Base-by-base conservation (phyloP, 2,888 invertebrate species). In the Epinotia ramella region DNA sequence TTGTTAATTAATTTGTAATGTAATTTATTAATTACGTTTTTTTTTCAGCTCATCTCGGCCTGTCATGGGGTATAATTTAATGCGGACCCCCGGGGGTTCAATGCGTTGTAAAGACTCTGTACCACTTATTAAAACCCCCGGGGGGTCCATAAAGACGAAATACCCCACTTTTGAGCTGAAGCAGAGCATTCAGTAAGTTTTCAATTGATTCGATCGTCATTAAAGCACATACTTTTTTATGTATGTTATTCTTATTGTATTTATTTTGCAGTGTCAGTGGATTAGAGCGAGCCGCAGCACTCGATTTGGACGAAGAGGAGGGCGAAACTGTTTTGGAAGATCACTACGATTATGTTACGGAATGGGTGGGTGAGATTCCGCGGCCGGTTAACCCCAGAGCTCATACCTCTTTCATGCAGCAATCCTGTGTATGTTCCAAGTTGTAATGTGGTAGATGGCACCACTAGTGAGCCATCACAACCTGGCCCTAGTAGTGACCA, bases 291-390 rank as follows among this genome's bases (percentile, higher is more conserved):
- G 20, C 18, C 7, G 57, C 20, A 24, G 65, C 49, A 5, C 49
- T 20, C 18, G 40, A 56, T 33, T 0, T 57, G 5, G 67, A 67
- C 7, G 40, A 40, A 5, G 67, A 56, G 28, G 67, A 67, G 13
- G 67, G 40, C 16, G 56, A 67, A 7, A 40, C 6, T 9, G 40
- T 53, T 2, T 5, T 67, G n/a, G 18, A 18, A 28, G 67, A 57
- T n/a, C 16, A 67, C 18, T 57, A 57, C 12, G 67, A 40, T 57
- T 56, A 57, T 67, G 40, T 67, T 9, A 67, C 9, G 16, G 56
- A 67, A 67, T 57, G 56, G 56, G 56, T 33, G 33, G 3, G 67
- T 67, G 67, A 67, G 57, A 57, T 67, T 56, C 67, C 56, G 56
- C 67, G 33, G 67, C 40, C 67, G 56, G 56, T 33, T 33, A 5